phyloP scores from a whole-genome alignment of 2,113 vertebrate species.

The Dasyprocta punctata region DNA sequence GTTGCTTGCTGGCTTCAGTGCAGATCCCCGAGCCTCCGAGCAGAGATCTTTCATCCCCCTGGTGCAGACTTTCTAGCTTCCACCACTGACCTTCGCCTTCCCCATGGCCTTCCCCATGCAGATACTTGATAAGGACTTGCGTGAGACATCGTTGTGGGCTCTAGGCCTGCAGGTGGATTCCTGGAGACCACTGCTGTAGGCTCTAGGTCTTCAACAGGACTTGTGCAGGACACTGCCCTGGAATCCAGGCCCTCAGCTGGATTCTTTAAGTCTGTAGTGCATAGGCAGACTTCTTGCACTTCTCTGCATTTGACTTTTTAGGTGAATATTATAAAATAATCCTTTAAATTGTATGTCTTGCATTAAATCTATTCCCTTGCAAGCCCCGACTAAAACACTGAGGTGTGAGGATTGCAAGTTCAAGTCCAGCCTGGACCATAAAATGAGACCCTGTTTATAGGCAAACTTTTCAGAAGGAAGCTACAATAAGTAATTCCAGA shows the following conservation, averaged over 20 bases:
- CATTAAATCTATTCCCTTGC: neutral
- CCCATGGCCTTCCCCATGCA: neutral
- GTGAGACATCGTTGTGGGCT: neutral
- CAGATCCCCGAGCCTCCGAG: neutral
- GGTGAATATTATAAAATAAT: neutral
- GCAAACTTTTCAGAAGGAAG: neutral
- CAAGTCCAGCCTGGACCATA: neutral
- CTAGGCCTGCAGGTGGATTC: neutral
- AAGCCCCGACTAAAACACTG: neutral
- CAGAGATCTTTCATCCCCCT: neutral
- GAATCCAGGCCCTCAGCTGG: neutral
- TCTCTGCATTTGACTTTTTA: neutral
- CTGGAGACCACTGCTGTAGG: neutral
- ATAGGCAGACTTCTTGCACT: neutral
- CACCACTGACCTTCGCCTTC: neutral
- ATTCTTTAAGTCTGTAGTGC: neutral
- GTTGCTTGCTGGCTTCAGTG: neutral
- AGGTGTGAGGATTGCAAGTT: neutral
- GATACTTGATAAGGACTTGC: neutral
- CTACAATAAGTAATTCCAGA: neutral
- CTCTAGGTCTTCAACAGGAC: neutral
- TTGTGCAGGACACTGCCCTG: neutral
- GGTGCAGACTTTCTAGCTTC: neutral
- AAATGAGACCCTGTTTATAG: neutral
- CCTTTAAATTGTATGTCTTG: neutral